Conservation (phyloP, 2,797 vertebrate species). For the Urophycis tenuis region DNA sequence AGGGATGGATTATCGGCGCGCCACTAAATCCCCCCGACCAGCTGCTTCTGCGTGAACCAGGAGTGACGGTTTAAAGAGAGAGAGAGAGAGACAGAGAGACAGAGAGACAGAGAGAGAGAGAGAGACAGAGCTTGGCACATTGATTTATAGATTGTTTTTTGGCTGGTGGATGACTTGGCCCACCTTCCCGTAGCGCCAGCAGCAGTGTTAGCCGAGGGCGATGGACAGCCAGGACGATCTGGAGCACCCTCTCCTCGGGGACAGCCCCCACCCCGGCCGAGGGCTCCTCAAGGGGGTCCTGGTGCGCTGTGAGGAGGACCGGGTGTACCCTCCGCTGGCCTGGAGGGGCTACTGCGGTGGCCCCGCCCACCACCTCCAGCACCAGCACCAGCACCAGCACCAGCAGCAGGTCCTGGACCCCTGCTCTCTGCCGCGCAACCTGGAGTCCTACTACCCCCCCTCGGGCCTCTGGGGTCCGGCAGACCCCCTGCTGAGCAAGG, state of each 20-base stretch:
- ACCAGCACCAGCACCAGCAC: slow-evolving; percentile 65
- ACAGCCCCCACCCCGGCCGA: slow-evolving; percentile 46
- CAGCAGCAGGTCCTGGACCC: slow-evolving; percentile 76
- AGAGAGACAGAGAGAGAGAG: neutral
- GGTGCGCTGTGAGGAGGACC: slow-evolving; percentile 70
- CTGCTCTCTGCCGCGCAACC: slow-evolving; percentile 66
- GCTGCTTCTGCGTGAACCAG: slow-evolving; percentile 43
- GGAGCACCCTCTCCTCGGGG: slow-evolving; percentile 76
- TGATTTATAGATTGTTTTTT: slow-evolving; percentile 43
- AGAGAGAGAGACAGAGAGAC: neutral
- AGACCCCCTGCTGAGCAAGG: slow-evolving; percentile 70
- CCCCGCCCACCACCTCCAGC: slow-evolving; percentile 62
- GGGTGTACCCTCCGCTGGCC: slow-evolving; percentile 55
- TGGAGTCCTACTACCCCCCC: slow-evolving; percentile 66
- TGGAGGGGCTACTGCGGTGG: slow-evolving; percentile 65
- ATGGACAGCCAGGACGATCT: slow-evolving; percentile 80
- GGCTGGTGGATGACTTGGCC: slow-evolving; percentile 45
- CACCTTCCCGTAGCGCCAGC: slow-evolving; percentile 27
- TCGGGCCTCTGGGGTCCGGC: slow-evolving; percentile 65
- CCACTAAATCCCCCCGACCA: slow-evolving; percentile 42
- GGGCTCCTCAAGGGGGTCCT: slow-evolving; percentile 61
- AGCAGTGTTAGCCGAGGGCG: slow-evolving; percentile 20
- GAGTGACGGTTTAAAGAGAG: neutral
- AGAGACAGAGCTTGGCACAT: slow-evolving; percentile 17
- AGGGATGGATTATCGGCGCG: slow-evolving; percentile 58